A percentile compares a stretch with the other conserved stretches of the same genome.
Conservation (phyloP, 2,113 vertebrate species). For the Isurus oxyrinchus region DNA sequence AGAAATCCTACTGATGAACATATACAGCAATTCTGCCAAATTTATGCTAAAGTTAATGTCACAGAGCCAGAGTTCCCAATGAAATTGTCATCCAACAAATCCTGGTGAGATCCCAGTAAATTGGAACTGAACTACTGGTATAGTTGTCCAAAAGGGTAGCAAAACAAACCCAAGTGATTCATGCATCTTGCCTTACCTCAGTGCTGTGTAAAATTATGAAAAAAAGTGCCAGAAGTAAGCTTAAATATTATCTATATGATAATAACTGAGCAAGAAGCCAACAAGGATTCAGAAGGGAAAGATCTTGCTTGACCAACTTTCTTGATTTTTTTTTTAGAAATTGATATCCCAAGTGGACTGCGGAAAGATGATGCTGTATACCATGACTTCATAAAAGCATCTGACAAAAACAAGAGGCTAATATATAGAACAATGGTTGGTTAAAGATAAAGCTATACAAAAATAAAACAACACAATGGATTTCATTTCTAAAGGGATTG, state of each 20-base stretch:
- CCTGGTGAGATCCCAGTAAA: not conserved
- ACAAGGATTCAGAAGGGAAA: not conserved
- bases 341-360: not conserved
- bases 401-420: not conserved
- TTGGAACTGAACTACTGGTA: not conserved
- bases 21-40: not conserved
- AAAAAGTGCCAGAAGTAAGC: not conserved
- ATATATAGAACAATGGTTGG: not conserved
- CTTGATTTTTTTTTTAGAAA: not conserved
- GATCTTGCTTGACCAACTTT: not conserved
- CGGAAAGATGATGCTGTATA: not conserved
- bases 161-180: not conserved
- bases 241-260: not conserved
- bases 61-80: not conserved
- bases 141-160: not conserved
- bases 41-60: not conserved
- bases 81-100: not conserved
- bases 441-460: not conserved
- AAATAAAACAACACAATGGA: not conserved
- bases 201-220: not conserved
- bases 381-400: not conserved
- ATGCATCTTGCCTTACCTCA: not conserved
- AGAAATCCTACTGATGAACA: not conserved
- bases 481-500: not conserved
- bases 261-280: not conserved